These are phyloP conservation scores for Spatula versicolor DNA, from an alignment of 2,797 vertebrate genomes.

Conservation along the genomic window DNA sequence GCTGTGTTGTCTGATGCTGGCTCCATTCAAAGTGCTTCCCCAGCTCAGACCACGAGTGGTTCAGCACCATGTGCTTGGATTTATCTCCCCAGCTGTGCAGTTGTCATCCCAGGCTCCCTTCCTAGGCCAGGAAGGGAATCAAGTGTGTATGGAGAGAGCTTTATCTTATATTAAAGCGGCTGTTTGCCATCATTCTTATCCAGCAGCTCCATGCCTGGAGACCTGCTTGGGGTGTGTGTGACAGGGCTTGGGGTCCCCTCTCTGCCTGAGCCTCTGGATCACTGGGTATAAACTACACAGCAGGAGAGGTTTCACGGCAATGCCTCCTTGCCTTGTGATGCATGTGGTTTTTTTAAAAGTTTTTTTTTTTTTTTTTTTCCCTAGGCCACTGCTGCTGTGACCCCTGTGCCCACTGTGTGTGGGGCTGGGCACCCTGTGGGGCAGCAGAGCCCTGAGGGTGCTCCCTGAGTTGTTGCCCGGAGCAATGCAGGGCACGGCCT, in stretches of 20 bases:
- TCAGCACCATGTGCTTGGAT: background rate
- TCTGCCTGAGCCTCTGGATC: background rate
- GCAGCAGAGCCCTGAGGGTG: fast-evolving
- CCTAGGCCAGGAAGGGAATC: background rate
- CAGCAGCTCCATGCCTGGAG: background rate
- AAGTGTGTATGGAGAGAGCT: background rate
- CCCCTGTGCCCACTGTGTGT: fast-evolving
- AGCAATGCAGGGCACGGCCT: background rate
- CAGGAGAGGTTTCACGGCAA: background rate
- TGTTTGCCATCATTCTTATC: background rate
- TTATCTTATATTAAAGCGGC: background rate
- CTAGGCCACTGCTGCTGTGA: background rate
- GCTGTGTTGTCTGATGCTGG: background rate
- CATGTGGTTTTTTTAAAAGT: background rate
- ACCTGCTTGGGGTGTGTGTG: background rate
- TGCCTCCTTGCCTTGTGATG: background rate
- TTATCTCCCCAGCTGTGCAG: background rate
- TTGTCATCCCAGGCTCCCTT: background rate
- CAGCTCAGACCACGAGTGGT: background rate
- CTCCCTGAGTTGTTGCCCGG: background rate
- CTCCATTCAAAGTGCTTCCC: background rate
- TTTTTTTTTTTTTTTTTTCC: too few species aligned
- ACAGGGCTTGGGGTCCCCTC: background rate
- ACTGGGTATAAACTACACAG: background rate
- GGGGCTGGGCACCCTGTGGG: fast-evolving